Evolutionary conservation across 2,113 vertebrate genomes (phyloP), one percentile per base, ranked within the genome.

Genomic region (Brachyhypopomus gauderio): DNA sequence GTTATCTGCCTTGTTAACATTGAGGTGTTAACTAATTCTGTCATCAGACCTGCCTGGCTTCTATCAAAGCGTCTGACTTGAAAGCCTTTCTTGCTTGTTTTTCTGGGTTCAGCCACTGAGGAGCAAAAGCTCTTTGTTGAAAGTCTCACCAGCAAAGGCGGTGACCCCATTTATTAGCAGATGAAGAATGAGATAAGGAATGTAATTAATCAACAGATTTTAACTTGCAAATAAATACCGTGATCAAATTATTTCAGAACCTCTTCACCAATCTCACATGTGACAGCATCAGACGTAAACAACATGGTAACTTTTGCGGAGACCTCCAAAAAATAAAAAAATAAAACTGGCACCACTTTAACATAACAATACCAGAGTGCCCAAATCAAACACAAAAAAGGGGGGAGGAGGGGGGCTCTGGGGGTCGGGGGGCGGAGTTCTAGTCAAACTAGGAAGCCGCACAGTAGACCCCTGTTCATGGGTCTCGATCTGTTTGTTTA

Each of bases 11-110:
- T 75, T 70, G 64, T 56, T 59, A n/a, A 59, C 74, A 20, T 48
- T 2, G 34, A 27, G 20, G 62, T n/a, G 85, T 56, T 83, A 85
- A 83, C 84, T 84, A 72, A 86, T 87, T 87, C 63, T 79, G 86
- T 87, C 59, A 23, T 34, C 71, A 58, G 63, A 22, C 87, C 55
- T 75, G 19, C 30, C 36, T 20, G 7, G 22, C 27, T 85, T 73
- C 86, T 87, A 87, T 92, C 89, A 90, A 87, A 90, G 90, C 82
- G 74, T 87, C 85, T 80, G 85, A 86, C 87, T 86, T 92, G 86
- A 93, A 92, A 91, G 89, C 83, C 62, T 85, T 76, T 78, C 77
- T 75, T 85, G 85, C 84, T 88, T 87, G 86, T 90, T 89, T 78
- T 84, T 86, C 80, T 87, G 79, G 86, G 86, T 87, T 85, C 85